These are phyloP conservation scores for Peromyscus melanophrys DNA, from an alignment of 2,797 vertebrate genomes.

Conservation along the genomic window DNA sequence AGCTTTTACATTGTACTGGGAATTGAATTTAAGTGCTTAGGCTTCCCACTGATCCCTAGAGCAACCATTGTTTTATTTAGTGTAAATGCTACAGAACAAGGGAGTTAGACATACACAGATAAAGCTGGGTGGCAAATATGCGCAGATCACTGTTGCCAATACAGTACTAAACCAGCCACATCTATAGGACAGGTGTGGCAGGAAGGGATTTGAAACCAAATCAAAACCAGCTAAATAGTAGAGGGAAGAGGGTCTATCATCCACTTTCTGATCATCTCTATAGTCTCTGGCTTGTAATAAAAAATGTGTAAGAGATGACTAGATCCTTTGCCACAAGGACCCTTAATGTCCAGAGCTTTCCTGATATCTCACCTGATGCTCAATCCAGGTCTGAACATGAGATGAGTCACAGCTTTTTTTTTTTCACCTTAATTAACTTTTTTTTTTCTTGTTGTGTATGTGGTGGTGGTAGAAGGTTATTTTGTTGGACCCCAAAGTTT, in stretches of 20 bases:
- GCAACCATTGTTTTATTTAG: background rate
- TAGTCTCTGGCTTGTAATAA: background rate
- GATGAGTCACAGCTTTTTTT: background rate
- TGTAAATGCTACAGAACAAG: background rate
- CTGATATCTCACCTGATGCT: too few species aligned
- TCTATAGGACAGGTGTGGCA: rapidly evolving
- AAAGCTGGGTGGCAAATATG: background rate
- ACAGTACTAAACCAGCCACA: background rate
- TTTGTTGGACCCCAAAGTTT: background rate
- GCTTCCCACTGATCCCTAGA: background rate
- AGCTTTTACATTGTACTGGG: background rate
- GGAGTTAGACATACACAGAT: background rate
- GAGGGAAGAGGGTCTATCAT: rapidly evolving
- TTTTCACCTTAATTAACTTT: background rate
- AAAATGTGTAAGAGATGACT: background rate
- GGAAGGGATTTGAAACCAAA: background rate
- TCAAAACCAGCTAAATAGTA: too few species aligned
- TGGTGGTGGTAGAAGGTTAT: background rate
- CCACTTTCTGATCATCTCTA: background rate
- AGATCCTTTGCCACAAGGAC: background rate
- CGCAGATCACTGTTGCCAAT: background rate
- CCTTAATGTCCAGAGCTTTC: too few species aligned
- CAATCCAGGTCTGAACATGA: background rate
- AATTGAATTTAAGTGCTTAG: background rate
- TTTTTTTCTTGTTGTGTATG: background rate